These are phyloP conservation scores for Argopecten irradians DNA, from an alignment of 1,140 invertebrate species.

Conservation along the genomic window DNA sequence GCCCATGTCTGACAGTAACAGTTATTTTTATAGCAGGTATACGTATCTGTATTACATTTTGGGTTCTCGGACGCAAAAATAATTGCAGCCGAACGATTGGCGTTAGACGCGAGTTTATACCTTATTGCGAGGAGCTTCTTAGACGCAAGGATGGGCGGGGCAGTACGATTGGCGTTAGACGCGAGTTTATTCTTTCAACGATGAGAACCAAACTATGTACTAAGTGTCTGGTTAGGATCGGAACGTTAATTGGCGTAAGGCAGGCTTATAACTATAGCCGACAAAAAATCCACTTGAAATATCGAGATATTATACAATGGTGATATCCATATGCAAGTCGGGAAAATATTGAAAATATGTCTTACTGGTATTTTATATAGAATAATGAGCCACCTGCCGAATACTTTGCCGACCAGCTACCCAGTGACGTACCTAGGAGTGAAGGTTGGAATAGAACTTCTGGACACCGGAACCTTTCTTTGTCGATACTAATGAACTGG, in stretches of 20 bases:
- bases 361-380: not conserved
- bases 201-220: too few species aligned
- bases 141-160: too few species aligned
- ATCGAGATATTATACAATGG: not conserved
- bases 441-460: slow-evolving; percentile 84
- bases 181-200: too few species aligned
- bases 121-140: too few species aligned
- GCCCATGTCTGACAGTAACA: too few species aligned
- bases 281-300: not conserved
- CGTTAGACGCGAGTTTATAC: not conserved
- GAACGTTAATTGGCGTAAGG: too few species aligned
- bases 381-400: not conserved
- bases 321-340: not conserved
- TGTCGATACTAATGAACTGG: slow-evolving; percentile 66
- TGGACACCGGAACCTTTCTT: slow-evolving; percentile 78
- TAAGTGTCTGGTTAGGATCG: too few species aligned
- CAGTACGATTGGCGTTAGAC: too few species aligned
- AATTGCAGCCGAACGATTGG: not conserved
- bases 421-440: slow-evolving; percentile 59
- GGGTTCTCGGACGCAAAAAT: not conserved
- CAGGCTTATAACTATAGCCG: not conserved
- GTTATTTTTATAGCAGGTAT: not conserved
- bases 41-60: too few species aligned
- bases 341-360: not conserved
- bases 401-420: not conserved